A percentile compares a stretch with the other conserved stretches of the same genome.
phyloP scores from a whole-genome alignment of 1,140 invertebrate genomes.

The Bilobella aurantiaca region DNA sequence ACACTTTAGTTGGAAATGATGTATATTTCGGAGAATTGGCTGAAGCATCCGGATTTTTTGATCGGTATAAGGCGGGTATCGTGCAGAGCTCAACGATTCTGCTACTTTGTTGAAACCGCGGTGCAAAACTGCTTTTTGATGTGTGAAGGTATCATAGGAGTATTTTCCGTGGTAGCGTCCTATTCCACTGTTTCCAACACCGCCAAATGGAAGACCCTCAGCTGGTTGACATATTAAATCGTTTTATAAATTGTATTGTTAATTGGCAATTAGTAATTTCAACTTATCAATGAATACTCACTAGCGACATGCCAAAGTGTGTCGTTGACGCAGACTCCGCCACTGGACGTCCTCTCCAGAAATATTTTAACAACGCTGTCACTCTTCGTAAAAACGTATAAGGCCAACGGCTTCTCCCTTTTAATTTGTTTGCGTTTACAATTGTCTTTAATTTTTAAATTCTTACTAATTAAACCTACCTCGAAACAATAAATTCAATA shows the following conservation, averaged over 20 bases:
- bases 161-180: slow-evolving; percentile 74
- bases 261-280: not conserved
- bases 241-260: not conserved
- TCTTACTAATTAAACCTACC: slow-evolving; percentile 38
- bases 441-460: too few relatives aligned
- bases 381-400: slow-evolving; percentile 77
- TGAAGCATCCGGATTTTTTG: slow-evolving; percentile 1
- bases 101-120: slow-evolving; percentile 54
- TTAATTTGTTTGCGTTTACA: too few relatives aligned
- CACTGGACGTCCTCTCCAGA: slow-evolving; percentile 55
- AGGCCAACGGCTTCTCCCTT: slow-evolving; percentile 70
- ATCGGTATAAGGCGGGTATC: slow-evolving; percentile 30
- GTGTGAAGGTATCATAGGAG: slow-evolving; percentile 83
- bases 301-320: slow-evolving; percentile 43
- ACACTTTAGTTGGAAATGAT: not conserved
- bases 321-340: slow-evolving; percentile 38
- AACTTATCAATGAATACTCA: slow-evolving; percentile 40
- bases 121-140: slow-evolving; percentile 75
- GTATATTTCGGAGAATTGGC: not conserved
- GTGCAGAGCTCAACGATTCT: slow-evolving; percentile 53
- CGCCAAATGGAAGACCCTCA: not conserved
- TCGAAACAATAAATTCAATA: slow-evolving; percentile 69
- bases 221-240: not conserved
- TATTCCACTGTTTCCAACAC: slow-evolving; percentile 6
- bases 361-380: slow-evolving; percentile 60